A percentile compares a stretch with the other conserved stretches of the same genome.
phyloP scores from a whole-genome alignment of 2,113 vertebrate genomes.

The Clarias batrachus region DNA sequence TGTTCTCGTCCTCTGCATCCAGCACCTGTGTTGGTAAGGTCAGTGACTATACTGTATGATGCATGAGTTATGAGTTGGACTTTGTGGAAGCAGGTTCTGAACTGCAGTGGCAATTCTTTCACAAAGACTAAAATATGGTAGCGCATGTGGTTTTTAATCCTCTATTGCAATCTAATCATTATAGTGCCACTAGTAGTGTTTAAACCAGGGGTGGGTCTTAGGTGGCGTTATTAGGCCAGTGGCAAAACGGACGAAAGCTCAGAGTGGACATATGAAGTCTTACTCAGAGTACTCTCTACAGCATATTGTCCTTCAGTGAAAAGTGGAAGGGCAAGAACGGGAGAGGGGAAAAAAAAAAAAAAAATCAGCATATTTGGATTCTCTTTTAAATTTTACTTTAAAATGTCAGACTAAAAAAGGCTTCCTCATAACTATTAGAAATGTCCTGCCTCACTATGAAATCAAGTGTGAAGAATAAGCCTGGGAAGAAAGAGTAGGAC shows the following conservation, averaged over 20 bases:
- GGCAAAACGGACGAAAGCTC: slow-evolving; percentile 50
- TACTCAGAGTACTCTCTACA: background rate
- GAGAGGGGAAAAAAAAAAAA: background rate
- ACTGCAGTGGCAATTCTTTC: background rate
- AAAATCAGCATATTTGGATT: slow-evolving; percentile 25
- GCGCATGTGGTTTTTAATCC: background rate
- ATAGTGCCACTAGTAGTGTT: background rate
- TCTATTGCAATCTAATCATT: background rate
- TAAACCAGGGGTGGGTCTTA: background rate
- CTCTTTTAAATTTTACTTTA: slow-evolving; percentile 23
- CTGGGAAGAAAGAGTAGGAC: background rate
- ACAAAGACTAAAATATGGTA: slow-evolving; percentile 31
- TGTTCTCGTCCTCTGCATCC: background rate
- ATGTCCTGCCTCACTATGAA: slow-evolving; percentile 27
- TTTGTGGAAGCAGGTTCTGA: background rate
- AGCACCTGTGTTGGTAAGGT: slow-evolving; percentile 10
- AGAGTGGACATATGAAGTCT: slow-evolving; percentile 34
- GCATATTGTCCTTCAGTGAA: slow-evolving; percentile 45
- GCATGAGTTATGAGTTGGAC: slow-evolving; percentile 60
- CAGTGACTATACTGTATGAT: background rate
- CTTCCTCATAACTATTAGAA: slow-evolving; percentile 47
- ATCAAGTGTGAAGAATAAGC: slow-evolving; percentile 31
- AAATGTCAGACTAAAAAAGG: slow-evolving; percentile 28
- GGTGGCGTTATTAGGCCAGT: background rate
- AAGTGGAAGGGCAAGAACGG: slow-evolving; percentile 35